phyloP scores from a whole-genome alignment of 92 coral and sea anemone species.

The Zoanthus gigantus region DNA sequence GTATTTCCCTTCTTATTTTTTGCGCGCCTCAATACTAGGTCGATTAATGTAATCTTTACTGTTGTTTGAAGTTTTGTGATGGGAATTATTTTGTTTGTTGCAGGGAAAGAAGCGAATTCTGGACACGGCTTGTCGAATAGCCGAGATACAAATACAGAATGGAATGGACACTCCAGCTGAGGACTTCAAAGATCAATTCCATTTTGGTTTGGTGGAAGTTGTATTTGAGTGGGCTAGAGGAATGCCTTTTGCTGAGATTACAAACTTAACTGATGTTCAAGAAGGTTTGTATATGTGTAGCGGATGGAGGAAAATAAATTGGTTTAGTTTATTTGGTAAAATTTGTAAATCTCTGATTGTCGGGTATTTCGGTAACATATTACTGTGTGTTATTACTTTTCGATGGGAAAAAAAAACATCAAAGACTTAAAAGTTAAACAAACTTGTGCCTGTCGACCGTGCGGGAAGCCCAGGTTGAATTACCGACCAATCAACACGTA shows the following conservation, averaged over 20 bases:
- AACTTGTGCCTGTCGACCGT: too few relatives aligned
- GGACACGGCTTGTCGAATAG: constrained; percentile 76
- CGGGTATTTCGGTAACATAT: too few relatives aligned
- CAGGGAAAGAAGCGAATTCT: constrained; percentile 89
- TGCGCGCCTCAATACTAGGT: too few relatives aligned
- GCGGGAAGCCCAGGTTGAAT: too few relatives aligned
- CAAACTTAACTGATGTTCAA: constrained; percentile 92
- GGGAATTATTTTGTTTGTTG: not conserved
- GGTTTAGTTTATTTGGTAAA: too few relatives aligned
- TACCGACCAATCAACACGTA: too few relatives aligned
- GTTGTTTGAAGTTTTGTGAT: not conserved
- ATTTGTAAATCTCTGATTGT: too few relatives aligned
- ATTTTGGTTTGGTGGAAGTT: constrained; percentile 90
- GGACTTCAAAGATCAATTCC: constrained; percentile 83
- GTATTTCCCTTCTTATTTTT: too few relatives aligned
- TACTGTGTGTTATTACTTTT: too few relatives aligned
- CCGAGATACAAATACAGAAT: constrained; percentile 72
- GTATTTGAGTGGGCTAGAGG: constrained; percentile 99
- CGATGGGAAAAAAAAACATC: too few relatives aligned
- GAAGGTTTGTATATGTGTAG: constrained; percentile 71
- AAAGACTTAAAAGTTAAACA: too few relatives aligned
- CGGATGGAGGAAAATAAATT: not conserved
- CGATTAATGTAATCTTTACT: not conserved
- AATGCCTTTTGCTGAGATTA: constrained; percentile 94
- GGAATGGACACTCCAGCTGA: constrained; percentile 83